These are phyloP conservation scores for Anthopleura xanthogrammica DNA, from an alignment of 92 coral and sea anemone species.

Conservation along the genomic window DNA sequence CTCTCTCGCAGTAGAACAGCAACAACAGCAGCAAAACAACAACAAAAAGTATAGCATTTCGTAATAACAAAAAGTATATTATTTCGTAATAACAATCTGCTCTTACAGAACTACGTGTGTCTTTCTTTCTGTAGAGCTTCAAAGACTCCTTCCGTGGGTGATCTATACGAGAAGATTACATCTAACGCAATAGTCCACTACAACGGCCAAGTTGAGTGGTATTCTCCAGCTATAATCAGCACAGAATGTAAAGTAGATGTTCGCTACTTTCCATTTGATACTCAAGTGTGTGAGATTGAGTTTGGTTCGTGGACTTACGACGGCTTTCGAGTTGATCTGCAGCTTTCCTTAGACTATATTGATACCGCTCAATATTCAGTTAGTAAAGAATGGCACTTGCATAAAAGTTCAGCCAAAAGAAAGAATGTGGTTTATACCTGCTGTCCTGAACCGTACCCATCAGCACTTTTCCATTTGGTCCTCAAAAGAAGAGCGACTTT, in stretches of 20 bases:
- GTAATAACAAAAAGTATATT: too few species aligned
- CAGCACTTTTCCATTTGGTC: constrained; percentile 29
- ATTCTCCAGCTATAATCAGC: constrained; percentile 48
- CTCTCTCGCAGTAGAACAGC: background rate
- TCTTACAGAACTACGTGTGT: too few species aligned
- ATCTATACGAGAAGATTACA: constrained; percentile 33
- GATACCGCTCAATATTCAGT: constrained; percentile 35
- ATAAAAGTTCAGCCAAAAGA: constrained; percentile 31
- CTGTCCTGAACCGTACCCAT: constrained; percentile 52
- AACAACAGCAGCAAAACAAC: background rate
- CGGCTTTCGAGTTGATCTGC: constrained; percentile 43
- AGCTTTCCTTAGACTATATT: constrained; percentile 21
- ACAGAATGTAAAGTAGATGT: constrained; percentile 67
- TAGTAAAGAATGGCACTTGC: constrained; percentile 52
- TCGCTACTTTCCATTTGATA: constrained; percentile 60
- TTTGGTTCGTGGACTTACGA: constrained; percentile 73
- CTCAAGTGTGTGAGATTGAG: constrained; percentile 49
- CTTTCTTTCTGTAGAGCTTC: constrained; percentile 15
- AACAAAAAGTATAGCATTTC: too few species aligned
- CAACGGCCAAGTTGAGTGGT: constrained; percentile 50
- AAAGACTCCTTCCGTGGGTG: constrained; percentile 26
- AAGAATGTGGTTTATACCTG: constrained; percentile 32
- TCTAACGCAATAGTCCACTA: constrained; percentile 31
- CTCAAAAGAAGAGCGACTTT: constrained; percentile 51
- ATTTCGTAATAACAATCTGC: too few species aligned